Base-by-base conservation (phyloP, 2,797 vertebrate species). In the Atherinosoma microstoma region DNA sequence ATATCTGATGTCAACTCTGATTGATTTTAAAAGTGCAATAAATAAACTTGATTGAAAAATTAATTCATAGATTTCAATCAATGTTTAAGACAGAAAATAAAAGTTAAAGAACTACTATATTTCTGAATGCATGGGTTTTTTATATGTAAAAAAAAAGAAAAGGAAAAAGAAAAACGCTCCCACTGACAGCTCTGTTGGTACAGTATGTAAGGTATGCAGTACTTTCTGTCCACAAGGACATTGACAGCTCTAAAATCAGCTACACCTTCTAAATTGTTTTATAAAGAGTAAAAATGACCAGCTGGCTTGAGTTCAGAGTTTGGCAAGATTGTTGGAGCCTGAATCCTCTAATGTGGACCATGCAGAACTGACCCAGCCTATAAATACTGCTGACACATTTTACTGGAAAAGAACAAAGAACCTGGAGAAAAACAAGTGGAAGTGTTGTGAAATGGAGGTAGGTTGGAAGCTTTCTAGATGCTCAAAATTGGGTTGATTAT, bases 341-440 rank as follows among this genome's bases (percentile, higher is more conserved):
- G 60, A 56, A 67, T 61, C 71, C 59, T 62, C 42, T 95, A 93
- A 93, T 91, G 81, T 83, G 91, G 83, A 93, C 89, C 93, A 94
- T 93, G 94, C 88, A 94, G 88, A 95, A 92, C 94, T 78, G 69
- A 68, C 79, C 67, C 73, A 35, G 71, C 76, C 93, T 86, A 93
- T 94, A 94, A 94, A 94, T 95, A 88, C 85, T 53, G 54, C 83
- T 79, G 87, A 84, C 67, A 78, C 8, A 60, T 65, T 75, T 63
- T 8, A 58, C 66, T 75, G 59, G 57, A 71, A 64, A 69, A 84
- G 79, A 93, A 84, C 82, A 83, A 61, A 70, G 75, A 75, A 78
- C 54, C 67, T 76, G 70, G 24, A 73, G 49, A 74, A 78, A 83
- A 73, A 49, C 77, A 69, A 66, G 38, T 4, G 2, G 36, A 61